Evolutionary conservation across 1,140 invertebrate genomes (phyloP).

Genomic region (Drosophila tristis): DNA sequence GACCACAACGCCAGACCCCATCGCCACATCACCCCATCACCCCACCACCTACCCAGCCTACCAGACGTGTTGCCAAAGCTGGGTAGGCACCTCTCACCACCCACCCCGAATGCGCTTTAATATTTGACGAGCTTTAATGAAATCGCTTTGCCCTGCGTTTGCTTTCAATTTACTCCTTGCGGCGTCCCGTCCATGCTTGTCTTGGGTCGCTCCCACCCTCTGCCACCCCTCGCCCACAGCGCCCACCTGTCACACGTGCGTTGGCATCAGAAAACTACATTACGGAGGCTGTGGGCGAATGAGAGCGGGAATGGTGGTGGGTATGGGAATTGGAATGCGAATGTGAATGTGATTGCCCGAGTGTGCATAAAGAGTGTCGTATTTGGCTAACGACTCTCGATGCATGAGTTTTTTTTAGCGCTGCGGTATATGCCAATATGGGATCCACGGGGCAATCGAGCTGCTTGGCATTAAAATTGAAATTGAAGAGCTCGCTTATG

Average conservation of each 20-base stretch:
- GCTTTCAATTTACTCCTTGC: slow-evolving; percentile 65
- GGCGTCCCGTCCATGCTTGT: slow-evolving; percentile 11
- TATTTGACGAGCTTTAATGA: slow-evolving; percentile 77
- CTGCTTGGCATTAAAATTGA: slow-evolving; percentile 31
- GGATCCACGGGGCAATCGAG: slow-evolving; percentile 41
- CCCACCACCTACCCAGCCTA: slow-evolving; percentile 1
- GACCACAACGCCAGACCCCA: slow-evolving; percentile 7
- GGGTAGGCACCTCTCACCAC: too few relatives aligned
- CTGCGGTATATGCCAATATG: slow-evolving; percentile 19
- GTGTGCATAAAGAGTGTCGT: slow-evolving; percentile 55
- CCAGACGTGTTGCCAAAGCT: background rate
- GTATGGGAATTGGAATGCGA: slow-evolving; percentile 7
- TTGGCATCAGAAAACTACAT: slow-evolving; percentile 31
- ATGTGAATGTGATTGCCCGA: slow-evolving; percentile 29
- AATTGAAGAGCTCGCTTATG: slow-evolving; percentile 11
- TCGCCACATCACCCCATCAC: background rate
- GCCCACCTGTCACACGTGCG: slow-evolving; percentile 11
- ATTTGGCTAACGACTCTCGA: slow-evolving; percentile 43
- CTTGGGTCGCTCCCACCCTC: background rate
- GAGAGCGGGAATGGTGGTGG: background rate
- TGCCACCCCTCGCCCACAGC: background rate
- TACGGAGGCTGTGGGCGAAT: slow-evolving; percentile 6
- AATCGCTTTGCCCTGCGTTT: slow-evolving; percentile 70
- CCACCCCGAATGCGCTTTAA: slow-evolving; percentile 62
- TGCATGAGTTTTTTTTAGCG: slow-evolving; percentile 43